Evolutionary conservation across 1,140 invertebrate species (phyloP), one percentile per base, ranked within the genome.

Genomic region (Drosophila burlai): DNA sequence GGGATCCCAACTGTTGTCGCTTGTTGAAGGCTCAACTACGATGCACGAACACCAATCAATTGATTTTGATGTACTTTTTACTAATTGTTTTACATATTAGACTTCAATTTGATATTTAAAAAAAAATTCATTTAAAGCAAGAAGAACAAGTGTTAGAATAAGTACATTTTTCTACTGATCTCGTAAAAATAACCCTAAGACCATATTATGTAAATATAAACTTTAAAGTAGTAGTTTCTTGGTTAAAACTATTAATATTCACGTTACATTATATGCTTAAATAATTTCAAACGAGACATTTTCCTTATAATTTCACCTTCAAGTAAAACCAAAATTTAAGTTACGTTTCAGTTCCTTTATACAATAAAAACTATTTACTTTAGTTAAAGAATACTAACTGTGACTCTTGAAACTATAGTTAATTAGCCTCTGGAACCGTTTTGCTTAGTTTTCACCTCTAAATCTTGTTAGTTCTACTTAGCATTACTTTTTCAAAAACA

Each of bases 21-120:
- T 61, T 72, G 69, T 60, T 72, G 52, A 29, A 31, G 24, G 31
- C 67, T 72, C 24, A 60, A 58, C 43, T 60, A 29, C 34, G 47
- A 38, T 50, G 69, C 38, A 24, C 45, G 38, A 15, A 52, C 59
- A 36, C 46, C 69, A 43, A 73, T 73, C 31, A 46, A 43, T 66
- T 3, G 7, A 18, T 18, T 24, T 29, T 43, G 0, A 13, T n/a
- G 8, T 38, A 31, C n/a, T 38, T 47, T 16, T 10, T 1, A 38
- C 21, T 18, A 38, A 49, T 10, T 49, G 24, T 5, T 26, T 24
- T 29, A 29, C 26, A 36, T 24, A 8, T 34, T 3, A 1, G 10
- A 31, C 13, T 18, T 34, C 1, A 31, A 7, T 7, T 21, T 18
- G 4, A 10, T 18, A 18, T 34, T 34, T 52, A 1, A 34, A 8